phyloP scores from a whole-genome alignment of 2,797 vertebrate genomes.

The Amniataba percoides region DNA sequence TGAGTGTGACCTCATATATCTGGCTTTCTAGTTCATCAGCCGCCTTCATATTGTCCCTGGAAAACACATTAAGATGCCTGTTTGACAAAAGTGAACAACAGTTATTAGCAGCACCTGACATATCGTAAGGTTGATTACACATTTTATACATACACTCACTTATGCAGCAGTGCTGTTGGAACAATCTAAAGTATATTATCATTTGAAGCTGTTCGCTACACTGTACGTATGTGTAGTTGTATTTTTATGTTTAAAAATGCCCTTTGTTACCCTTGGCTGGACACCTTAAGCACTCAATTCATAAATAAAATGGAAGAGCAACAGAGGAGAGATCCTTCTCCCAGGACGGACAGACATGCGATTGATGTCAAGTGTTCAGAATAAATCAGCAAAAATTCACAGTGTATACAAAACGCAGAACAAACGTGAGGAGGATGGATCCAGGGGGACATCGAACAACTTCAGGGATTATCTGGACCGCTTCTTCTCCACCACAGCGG shows the following conservation, averaged over 20 bases:
- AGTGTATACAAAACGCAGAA: no score
- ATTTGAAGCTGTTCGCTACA: background rate
- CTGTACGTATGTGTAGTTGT: background rate
- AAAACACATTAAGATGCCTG: slow-evolving; percentile 27
- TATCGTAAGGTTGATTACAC: slow-evolving; percentile 2
- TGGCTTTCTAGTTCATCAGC: slow-evolving; percentile 33
- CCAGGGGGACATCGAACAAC: no score
- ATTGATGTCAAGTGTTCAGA: no score
- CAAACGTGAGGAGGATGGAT: no score
- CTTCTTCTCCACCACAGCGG: no score
- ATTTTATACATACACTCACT: background rate
- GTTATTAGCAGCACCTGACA: slow-evolving; percentile 24
- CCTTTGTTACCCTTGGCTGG: background rate
- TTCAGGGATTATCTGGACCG: no score
- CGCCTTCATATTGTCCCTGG: slow-evolving; percentile 18
- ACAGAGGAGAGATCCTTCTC: no score
- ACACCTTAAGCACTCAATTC: background rate
- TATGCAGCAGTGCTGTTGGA: background rate
- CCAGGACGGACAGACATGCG: no score
- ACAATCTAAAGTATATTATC: background rate
- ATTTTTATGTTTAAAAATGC: background rate
- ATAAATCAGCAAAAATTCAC: no score
- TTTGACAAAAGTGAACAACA: slow-evolving; percentile 22
- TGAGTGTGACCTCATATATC: slow-evolving; percentile 41
- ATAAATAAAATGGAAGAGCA: no score